These are phyloP conservation scores for Nomada ferruginata DNA, from an alignment of 2,888 invertebrate genomes.

Conservation along the genomic window DNA sequence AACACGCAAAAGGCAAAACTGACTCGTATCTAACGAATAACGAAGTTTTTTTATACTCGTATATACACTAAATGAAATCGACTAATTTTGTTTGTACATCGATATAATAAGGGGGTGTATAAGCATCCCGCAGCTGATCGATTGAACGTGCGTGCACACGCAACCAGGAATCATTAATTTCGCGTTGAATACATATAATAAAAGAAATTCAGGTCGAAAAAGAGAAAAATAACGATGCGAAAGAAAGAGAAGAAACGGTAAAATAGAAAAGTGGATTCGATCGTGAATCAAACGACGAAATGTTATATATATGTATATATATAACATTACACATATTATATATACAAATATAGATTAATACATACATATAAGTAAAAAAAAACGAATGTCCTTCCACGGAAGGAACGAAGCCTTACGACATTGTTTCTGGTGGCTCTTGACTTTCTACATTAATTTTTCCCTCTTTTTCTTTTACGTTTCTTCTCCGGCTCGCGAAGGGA, in stretches of 20 bases:
- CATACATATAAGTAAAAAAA: not conserved
- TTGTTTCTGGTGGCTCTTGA: conserved; percentile 70
- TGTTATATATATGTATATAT: conserved; percentile 34
- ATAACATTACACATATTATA: conserved; percentile 14
- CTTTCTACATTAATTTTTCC: conserved; percentile 43
- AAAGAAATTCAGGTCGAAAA: not conserved
- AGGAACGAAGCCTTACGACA: conserved; percentile 69
- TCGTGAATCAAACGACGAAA: conserved; percentile 49
- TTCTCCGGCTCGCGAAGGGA: conserved; percentile 46
- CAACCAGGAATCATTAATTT: conserved; percentile 8
- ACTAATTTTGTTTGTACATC: conserved; percentile 76
- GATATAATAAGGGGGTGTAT: conserved; percentile 59
- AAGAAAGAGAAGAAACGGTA: not conserved
- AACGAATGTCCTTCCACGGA: conserved; percentile 55
- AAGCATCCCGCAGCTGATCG: conserved; percentile 53
- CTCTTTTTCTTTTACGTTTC: conserved; percentile 47
- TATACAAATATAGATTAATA: conserved; percentile 14
- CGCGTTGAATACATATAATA: not conserved
- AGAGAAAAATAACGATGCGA: conserved; percentile 20
- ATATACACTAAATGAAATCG: conserved; percentile 78
- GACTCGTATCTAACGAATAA: conserved; percentile 66
- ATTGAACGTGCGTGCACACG: conserved; percentile 11
- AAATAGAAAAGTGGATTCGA: conserved; percentile 16
- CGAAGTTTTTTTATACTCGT: conserved; percentile 81
- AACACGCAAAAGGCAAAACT: conserved; percentile 27